phyloP scores from a whole-genome alignment of 2,113 vertebrate species.

The Cromileptes altivelis region DNA sequence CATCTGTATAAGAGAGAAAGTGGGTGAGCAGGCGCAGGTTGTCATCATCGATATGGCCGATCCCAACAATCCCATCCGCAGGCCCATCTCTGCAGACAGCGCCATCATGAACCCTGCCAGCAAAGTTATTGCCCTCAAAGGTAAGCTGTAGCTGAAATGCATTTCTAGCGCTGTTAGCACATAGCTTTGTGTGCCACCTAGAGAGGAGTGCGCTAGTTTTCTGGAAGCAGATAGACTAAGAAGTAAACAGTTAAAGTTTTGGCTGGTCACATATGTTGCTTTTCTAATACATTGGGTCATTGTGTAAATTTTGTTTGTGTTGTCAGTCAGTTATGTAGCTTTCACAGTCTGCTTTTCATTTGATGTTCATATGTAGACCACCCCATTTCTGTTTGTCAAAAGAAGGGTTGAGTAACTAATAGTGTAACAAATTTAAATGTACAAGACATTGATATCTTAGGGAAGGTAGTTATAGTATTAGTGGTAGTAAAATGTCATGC shows the following conservation, averaged over 20 bases:
- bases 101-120: conserved; percentile 99
- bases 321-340: conserved; percentile 68
- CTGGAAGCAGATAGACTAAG: conserved; percentile 17
- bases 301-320: conserved; percentile 69
- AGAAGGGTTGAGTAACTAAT: conserved; percentile 44
- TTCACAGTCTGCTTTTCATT: conserved; percentile 77
- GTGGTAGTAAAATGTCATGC: conserved; percentile 79
- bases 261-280: conserved; percentile 20
- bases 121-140: conserved; percentile 99
- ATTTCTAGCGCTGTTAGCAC: conserved; percentile 3
- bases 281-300: conserved; percentile 50
- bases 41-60: conserved; percentile 99
- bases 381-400: conserved; percentile 72
- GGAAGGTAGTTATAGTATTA: conserved; percentile 5
- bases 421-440: conserved; percentile 49
- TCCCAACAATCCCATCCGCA: conserved; percentile 96
- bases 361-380: conserved; percentile 78
- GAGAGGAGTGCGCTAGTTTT: conserved; percentile 27
- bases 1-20: conserved; percentile 99
- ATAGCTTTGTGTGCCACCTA: conserved; percentile 1
- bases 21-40: conserved; percentile 98
- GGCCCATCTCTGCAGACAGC: conserved; percentile 98
- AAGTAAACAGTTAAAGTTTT: conserved; percentile 32
- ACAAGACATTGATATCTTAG: conserved; percentile 27
- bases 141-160: conserved; percentile 82